Evolutionary conservation across 2,888 invertebrate species (phyloP).

Genomic region (Amorpha juglandis): DNA sequence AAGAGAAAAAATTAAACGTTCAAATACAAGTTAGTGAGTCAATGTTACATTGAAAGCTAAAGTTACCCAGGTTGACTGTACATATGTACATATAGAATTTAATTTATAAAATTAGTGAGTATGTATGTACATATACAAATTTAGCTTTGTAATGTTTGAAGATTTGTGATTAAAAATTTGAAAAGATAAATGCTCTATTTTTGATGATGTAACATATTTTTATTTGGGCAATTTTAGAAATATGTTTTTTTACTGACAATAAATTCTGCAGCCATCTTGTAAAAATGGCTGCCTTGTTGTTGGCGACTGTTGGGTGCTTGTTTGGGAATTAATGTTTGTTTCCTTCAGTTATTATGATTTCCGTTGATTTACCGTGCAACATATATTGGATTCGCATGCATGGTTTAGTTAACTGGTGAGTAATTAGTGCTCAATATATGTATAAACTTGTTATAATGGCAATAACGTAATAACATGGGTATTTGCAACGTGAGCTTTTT

Average conservation of each 20-base stretch:
- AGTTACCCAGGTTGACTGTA: no score
- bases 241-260: slow-evolving; percentile 31
- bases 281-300: slow-evolving; percentile 83
- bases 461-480: slow-evolving; percentile 46
- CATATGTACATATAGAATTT: no score
- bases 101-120: no score
- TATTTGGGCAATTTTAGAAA: background rate
- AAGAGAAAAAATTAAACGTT: no score
- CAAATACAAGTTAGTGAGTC: no score
- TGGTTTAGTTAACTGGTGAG: slow-evolving; percentile 63
- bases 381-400: slow-evolving; percentile 51
- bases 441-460: slow-evolving; percentile 31
- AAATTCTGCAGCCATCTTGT: slow-evolving; percentile 60
- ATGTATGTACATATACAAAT: no score
- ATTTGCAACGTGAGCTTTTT: slow-evolving; percentile 72
- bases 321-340: slow-evolving; percentile 77
- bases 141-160: no score
- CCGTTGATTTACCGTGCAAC: slow-evolving; percentile 51
- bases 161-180: no score
- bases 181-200: no score
- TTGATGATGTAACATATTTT: no score
- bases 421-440: slow-evolving; percentile 33
- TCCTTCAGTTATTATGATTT: slow-evolving; percentile 68
- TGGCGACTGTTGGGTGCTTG: slow-evolving; percentile 81
- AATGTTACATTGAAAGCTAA: no score